Percentiles rank a stretch among this genome's conserved stretches.
These are phyloP conservation scores for Diloba caeruleocephala DNA, from an alignment of 2,888 invertebrate genomes.

Conservation along the genomic window DNA sequence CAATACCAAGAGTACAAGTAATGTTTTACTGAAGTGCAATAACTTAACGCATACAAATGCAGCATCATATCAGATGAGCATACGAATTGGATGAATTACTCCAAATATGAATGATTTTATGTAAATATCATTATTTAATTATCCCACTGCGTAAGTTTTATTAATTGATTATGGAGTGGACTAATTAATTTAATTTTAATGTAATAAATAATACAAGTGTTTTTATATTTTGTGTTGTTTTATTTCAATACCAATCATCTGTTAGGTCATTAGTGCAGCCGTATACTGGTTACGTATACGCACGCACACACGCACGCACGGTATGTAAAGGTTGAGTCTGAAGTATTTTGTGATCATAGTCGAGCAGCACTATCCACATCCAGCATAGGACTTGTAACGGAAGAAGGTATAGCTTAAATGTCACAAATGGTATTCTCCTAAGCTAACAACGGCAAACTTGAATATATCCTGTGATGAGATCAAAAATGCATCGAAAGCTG, in stretches of 20 bases:
- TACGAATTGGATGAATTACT: constrained; percentile 66
- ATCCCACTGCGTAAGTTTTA: constrained; percentile 76
- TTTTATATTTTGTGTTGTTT: constrained; percentile 49
- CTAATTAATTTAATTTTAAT: constrained; percentile 72
- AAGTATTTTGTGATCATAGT: too few species aligned
- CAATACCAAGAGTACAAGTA: constrained; percentile 81
- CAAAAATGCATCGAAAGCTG: too few species aligned
- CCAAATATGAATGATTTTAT: constrained; percentile 65
- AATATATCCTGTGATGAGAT: too few species aligned
- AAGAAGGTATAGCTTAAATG: too few species aligned
- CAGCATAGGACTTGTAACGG: too few species aligned
- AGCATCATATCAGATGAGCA: constrained; percentile 72
- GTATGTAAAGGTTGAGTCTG: too few species aligned
- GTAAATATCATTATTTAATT: constrained; percentile 74
- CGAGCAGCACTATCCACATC: too few species aligned
- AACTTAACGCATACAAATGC: constrained; percentile 59
- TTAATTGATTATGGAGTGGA: constrained; percentile 79
- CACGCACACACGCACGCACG: too few species aligned
- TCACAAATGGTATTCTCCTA: too few species aligned
- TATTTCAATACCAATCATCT: constrained; percentile 4
- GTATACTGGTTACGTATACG: too few species aligned
- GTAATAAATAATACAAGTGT: constrained; percentile 57
- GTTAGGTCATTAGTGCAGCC: too few species aligned
- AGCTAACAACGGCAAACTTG: too few species aligned
- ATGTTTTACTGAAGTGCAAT: constrained; percentile 68